phyloP scores from a whole-genome alignment of 2,113 vertebrate species.

The Narcine bancroftii region DNA sequence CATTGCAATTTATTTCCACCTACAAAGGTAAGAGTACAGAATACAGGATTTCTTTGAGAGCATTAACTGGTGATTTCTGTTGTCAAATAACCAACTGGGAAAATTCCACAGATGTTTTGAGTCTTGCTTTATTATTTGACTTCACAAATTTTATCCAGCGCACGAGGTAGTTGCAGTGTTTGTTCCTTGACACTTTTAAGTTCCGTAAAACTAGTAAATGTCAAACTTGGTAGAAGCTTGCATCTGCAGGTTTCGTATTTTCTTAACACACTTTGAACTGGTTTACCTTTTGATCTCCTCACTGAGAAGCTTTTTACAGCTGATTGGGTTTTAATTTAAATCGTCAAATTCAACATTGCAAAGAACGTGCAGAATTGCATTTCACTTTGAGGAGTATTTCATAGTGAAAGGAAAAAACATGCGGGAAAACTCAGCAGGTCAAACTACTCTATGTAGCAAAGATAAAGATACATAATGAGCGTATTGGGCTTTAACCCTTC shows the following conservation, averaged over 20 bases:
- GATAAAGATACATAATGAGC: too few relatives aligned
- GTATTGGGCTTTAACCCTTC: too few relatives aligned
- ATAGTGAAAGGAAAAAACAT: background rate
- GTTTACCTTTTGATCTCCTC: background rate
- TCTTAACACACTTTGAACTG: background rate
- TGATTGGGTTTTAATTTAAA: conserved; percentile 1
- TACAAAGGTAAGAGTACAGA: conserved; percentile 69
- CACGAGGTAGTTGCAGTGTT: background rate
- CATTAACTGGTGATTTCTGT: background rate
- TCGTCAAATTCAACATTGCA: background rate
- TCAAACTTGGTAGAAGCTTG: background rate
- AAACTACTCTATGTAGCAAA: too few relatives aligned
- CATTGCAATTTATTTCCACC: conserved; percentile 51
- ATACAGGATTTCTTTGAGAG: conserved; percentile 45
- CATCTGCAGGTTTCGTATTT: background rate
- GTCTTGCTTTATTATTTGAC: background rate
- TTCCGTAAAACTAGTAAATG: background rate
- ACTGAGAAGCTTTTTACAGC: background rate
- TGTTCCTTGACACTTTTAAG: background rate
- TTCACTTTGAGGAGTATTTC: background rate
- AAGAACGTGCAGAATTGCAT: background rate
- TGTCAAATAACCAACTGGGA: background rate
- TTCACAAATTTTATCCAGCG: background rate
- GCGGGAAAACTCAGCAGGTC: too few relatives aligned
- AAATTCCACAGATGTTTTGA: conserved; percentile 22